These are phyloP conservation scores for Coelogynopora nodosa DNA, from an alignment of 2,888 invertebrate species.

Conservation along the genomic window DNA sequence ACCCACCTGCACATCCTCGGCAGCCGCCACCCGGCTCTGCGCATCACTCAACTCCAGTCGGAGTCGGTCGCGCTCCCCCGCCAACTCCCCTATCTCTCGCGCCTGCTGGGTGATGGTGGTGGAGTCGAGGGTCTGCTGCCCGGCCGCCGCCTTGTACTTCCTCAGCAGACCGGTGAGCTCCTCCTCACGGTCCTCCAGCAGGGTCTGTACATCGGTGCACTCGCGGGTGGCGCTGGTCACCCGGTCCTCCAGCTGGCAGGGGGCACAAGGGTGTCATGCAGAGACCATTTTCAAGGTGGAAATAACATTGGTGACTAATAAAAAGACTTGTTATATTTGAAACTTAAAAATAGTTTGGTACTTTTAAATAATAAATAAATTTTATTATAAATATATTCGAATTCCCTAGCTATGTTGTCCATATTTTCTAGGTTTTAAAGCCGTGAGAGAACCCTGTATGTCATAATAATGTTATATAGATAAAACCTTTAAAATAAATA, in stretches of 20 bases:
- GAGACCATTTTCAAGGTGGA: too few species aligned
- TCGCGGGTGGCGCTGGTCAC: slow-evolving; percentile 72
- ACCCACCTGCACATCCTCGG: background rate
- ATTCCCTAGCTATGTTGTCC: too few species aligned
- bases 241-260: slow-evolving; percentile 69
- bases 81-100: background rate
- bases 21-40: background rate
- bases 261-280: too few species aligned
- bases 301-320: too few species aligned
- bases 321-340: too few species aligned
- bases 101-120: background rate
- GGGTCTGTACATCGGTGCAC: slow-evolving; percentile 75
- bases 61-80: background rate
- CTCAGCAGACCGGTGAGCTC: slow-evolving; percentile 84
- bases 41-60: background rate
- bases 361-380: too few species aligned
- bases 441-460: too few species aligned
- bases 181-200: slow-evolving; percentile 87
- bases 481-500: too few species aligned
- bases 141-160: slow-evolving; percentile 76
- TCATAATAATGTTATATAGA: too few species aligned
- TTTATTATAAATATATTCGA: too few species aligned
- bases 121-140: background rate
- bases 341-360: too few species aligned
- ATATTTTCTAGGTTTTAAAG: too few species aligned